phyloP scores from a whole-genome alignment of 1,140 invertebrate genomes.

The Platorchestia sp. region DNA sequence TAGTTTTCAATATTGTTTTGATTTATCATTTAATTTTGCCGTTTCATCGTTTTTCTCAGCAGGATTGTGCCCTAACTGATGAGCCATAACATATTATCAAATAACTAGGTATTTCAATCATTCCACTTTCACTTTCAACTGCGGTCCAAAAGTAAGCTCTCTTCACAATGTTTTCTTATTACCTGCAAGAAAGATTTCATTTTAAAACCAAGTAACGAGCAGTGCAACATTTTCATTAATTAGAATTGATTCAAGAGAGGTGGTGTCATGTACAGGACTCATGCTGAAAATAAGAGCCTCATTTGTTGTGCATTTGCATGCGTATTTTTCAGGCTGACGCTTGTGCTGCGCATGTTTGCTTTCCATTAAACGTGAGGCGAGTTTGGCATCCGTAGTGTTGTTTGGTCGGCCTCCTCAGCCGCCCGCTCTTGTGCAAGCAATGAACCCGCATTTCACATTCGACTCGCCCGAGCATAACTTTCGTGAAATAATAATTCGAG shows the following conservation, averaged over 20 bases:
- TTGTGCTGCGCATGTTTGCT: neutral
- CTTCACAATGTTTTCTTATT: neutral
- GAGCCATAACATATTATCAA: neutral
- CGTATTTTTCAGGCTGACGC: neutral
- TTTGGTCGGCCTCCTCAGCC: neutral
- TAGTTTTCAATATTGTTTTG: no score
- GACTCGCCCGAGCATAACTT: neutral
- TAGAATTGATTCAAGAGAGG: neutral
- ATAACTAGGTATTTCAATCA: neutral
- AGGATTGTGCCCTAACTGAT: neutral
- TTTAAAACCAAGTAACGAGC: neutral
- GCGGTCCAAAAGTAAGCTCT: neutral
- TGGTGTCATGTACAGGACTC: neutral
- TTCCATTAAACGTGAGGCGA: neutral
- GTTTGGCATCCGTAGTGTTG: neutral
- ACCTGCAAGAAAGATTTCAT: neutral
- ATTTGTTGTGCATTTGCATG: neutral
- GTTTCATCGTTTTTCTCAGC: neutral
- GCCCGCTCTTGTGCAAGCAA: neutral
- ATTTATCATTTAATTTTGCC: neutral
- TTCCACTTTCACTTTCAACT: neutral
- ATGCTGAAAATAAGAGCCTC: neutral
- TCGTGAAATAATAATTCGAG: neutral
- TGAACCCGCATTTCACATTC: neutral
- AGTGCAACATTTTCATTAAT: neutral